Percentiles rank a stretch among this genome's conserved stretches.
Evolutionary conservation across 2,888 invertebrate species (phyloP).

Genomic region (Noctua janthe): DNA sequence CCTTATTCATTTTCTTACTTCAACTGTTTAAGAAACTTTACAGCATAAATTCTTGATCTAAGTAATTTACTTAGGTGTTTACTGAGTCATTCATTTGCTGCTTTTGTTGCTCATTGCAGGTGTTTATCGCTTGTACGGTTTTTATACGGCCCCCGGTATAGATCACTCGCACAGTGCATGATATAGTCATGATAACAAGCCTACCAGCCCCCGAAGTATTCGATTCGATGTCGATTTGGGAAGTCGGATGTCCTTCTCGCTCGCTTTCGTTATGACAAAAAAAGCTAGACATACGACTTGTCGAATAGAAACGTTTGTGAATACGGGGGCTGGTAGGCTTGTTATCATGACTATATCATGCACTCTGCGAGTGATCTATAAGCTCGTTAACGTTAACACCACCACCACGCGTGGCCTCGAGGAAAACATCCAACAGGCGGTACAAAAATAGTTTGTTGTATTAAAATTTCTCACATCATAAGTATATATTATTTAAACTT

Average conservation of each 20-base stretch:
- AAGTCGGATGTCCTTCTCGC: too few species aligned
- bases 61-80: background rate
- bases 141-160: background rate
- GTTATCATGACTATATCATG: slow-evolving; percentile 24
- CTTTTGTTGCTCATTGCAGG: background rate
- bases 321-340: background rate
- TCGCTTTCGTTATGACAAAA: too few species aligned
- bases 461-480: slow-evolving; percentile 4
- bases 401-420: slow-evolving; percentile 20
- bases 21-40: too few species aligned
- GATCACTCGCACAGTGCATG: too few species aligned
- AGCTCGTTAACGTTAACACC: slow-evolving; percentile 37
- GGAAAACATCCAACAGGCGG: slow-evolving; percentile 20
- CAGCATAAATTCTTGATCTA: background rate
- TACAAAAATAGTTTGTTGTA: slow-evolving; percentile 42
- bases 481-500: background rate
- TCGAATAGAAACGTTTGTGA: background rate
- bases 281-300: background rate
- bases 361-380: slow-evolving; percentile 34
- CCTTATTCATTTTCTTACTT: background rate
- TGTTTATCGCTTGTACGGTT: slow-evolving; percentile 1
- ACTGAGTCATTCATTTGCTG: background rate
- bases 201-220: background rate
- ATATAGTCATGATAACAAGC: too few species aligned
- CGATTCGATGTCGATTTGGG: too few species aligned